phyloP scores from a whole-genome alignment of 2,797 vertebrate genomes.

The Sebastes reedi region DNA sequence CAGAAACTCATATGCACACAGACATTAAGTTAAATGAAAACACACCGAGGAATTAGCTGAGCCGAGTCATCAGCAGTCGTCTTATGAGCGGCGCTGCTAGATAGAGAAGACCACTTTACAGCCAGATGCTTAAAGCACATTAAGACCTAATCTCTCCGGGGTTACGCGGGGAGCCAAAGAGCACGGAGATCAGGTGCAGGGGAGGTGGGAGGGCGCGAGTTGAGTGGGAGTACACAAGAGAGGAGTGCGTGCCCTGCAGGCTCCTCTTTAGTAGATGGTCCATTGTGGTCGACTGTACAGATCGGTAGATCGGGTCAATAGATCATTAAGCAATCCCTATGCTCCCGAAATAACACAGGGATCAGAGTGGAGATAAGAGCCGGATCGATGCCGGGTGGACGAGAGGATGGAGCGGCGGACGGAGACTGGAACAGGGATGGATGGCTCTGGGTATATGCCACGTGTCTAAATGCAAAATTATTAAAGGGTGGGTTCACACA shows the following conservation, averaged over 20 bases:
- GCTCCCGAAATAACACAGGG: slow-evolving; percentile 80
- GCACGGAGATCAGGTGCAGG: slow-evolving; percentile 29
- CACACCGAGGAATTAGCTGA: slow-evolving; percentile 30
- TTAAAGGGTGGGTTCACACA: slow-evolving; percentile 1
- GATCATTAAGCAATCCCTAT: slow-evolving; percentile 83
- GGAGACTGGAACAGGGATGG: slow-evolving; percentile 19
- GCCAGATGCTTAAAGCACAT: slow-evolving; percentile 69
- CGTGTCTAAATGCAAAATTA: slow-evolving; percentile 4
- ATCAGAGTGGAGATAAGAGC: slow-evolving; percentile 81
- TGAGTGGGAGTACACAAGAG: slow-evolving; percentile 32
- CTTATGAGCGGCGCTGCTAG: slow-evolving; percentile 19
- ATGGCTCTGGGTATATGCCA: slow-evolving; percentile 14
- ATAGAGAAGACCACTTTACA: slow-evolving; percentile 62
- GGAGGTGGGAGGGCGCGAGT: slow-evolving; percentile 32
- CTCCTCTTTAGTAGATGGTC: slow-evolving; percentile 65
- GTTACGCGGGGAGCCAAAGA: slow-evolving; percentile 35
- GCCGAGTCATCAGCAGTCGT: slow-evolving; percentile 32
- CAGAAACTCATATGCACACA: slow-evolving; percentile 14
- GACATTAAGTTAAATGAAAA: slow-evolving; percentile 37
- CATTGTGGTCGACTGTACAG: slow-evolving; percentile 74
- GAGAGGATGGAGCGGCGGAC: slow-evolving; percentile 9
- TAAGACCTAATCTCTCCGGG: slow-evolving; percentile 66
- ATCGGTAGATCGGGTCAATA: slow-evolving; percentile 78
- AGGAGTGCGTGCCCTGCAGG: slow-evolving; percentile 58
- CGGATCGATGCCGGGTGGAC: slow-evolving; percentile 70